phyloP scores from a whole-genome alignment of 2,113 vertebrate species.

The Platichthys flesus region DNA sequence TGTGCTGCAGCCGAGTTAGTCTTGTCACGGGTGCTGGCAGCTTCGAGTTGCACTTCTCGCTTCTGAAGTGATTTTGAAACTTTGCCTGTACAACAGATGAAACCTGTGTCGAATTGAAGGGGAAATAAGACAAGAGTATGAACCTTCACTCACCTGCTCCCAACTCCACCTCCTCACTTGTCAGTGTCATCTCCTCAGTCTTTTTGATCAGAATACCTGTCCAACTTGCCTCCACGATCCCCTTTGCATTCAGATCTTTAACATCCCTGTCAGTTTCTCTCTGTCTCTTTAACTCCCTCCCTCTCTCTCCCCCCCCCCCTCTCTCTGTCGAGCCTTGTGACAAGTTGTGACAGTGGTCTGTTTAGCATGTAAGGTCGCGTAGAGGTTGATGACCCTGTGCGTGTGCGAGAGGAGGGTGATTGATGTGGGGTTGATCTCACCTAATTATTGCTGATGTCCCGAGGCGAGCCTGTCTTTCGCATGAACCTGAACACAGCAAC shows the following conservation, averaged over 20 bases:
- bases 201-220: conserved; percentile 8
- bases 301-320: not conserved
- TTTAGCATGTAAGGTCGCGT: conserved; percentile 74
- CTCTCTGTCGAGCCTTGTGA: conserved; percentile 51
- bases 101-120: not conserved
- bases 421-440: conserved; percentile 66
- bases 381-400: conserved; percentile 62
- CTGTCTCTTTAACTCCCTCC: not conserved
- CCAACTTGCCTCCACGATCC: not conserved
- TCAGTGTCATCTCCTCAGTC: not conserved
- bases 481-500: conserved; percentile 49
- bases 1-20: not conserved
- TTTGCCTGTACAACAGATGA: not conserved
- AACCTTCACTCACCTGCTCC: not conserved
- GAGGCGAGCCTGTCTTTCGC: conserved; percentile 64
- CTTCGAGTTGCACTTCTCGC: not conserved
- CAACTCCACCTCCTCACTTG: not conserved
- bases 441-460: conserved; percentile 76
- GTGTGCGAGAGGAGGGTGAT: conserved; percentile 58
- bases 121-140: not conserved
- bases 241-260: not conserved
- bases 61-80: not conserved
- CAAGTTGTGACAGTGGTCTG: conserved; percentile 66
- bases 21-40: conserved; percentile 7
- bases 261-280: conserved; percentile 1